Conservation (phyloP, 2,113 vertebrate genomes). For the Macrotus californicus region DNA sequence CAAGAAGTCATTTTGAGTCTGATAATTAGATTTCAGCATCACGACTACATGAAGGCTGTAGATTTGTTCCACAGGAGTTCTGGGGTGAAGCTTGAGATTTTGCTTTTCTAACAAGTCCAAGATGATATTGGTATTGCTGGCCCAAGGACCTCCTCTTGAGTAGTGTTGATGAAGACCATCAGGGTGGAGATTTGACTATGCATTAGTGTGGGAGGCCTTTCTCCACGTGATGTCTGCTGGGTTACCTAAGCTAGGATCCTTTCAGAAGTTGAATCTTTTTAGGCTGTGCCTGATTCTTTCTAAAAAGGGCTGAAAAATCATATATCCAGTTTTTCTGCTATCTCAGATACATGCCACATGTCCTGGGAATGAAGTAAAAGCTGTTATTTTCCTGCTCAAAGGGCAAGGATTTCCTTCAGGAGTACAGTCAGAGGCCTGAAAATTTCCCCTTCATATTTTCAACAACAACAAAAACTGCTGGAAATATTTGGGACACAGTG, state of each 20-base stretch:
- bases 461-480: not conserved
- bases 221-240: not conserved
- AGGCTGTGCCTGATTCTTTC: not conserved
- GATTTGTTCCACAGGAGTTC: not conserved
- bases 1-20: not conserved
- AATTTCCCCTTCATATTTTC: not conserved
- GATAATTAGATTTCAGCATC: not conserved
- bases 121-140: not conserved
- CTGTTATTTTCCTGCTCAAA: not conserved
- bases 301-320: not conserved
- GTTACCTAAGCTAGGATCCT: not conserved
- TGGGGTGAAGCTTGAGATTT: not conserved
- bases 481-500: not conserved
- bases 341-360: not conserved
- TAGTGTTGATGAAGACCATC: not conserved
- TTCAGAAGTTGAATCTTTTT: not conserved
- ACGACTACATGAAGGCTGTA: not conserved
- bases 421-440: not conserved
- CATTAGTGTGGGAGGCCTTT: not conserved
- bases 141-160: not conserved
- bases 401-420: not conserved
- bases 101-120: not conserved
- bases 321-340: not conserved
- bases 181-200: not conserved
- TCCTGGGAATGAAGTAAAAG: not conserved